Conservation (phyloP, 2,888 invertebrate species). For the Drosophila paranaensis region DNA sequence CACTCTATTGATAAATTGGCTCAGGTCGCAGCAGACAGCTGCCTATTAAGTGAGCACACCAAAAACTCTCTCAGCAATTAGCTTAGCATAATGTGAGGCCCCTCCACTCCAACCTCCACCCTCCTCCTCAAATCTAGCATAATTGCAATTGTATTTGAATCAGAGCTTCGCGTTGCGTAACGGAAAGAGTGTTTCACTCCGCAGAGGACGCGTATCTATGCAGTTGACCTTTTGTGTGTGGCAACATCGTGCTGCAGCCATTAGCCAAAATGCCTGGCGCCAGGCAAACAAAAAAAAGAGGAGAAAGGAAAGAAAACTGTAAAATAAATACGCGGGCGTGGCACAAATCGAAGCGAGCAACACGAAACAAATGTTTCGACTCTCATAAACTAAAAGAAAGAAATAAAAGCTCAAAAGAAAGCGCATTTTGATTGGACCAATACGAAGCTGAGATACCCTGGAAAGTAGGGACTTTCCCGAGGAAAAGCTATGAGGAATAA, state of each 20-base stretch:
- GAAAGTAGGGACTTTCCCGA: too few relatives aligned
- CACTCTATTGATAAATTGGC: constrained; percentile 51
- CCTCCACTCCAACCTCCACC: neutral
- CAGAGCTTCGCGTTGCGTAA: constrained; percentile 26
- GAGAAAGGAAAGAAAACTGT: constrained; percentile 47
- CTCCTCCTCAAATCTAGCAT: constrained; percentile 1
- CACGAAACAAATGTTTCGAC: constrained; percentile 50
- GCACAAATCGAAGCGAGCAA: constrained; percentile 45
- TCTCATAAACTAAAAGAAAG: constrained; percentile 24
- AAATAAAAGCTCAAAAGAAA: constrained; percentile 4
- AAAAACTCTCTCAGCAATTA: constrained; percentile 9
- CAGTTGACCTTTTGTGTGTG: constrained; percentile 65
- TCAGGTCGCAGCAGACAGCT: constrained; percentile 31
- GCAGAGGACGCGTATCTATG: constrained; percentile 30
- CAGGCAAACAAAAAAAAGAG: constrained; percentile 23
- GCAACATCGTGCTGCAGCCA: constrained; percentile 43
- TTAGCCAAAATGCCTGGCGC: constrained; percentile 71
- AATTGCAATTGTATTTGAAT: constrained; percentile 11
- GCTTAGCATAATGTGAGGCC: neutral
- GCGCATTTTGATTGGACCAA: neutral
- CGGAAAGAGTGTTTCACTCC: neutral
- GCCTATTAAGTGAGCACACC: constrained; percentile 11
- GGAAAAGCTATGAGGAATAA: too few relatives aligned
- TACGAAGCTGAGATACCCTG: neutral
- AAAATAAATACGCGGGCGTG: constrained; percentile 72